A percentile compares a stretch with the other conserved stretches of the same genome.
phyloP scores from a whole-genome alignment of 1,140 invertebrate genomes.

The Drosophila ficusphila region DNA sequence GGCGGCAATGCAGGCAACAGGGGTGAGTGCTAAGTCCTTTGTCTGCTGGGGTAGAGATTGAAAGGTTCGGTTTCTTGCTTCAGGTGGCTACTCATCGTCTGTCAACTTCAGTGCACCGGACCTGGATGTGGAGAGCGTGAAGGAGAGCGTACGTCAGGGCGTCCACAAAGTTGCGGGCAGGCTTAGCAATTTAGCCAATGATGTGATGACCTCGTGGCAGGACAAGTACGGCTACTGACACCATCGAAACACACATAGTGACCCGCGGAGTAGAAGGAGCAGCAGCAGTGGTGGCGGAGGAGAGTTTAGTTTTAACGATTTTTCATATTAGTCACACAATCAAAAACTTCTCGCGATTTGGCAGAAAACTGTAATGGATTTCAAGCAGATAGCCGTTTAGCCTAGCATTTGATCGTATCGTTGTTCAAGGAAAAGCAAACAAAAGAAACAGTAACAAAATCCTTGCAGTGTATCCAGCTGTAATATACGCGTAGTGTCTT shows the following conservation, averaged over 20 bases:
- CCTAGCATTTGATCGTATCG: conserved; percentile 26
- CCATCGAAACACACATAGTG: conserved; percentile 9
- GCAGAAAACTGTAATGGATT: conserved; percentile 62
- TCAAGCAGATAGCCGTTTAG: conserved; percentile 49
- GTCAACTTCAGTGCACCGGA: conserved; percentile 85
- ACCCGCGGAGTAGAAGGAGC: not conserved
- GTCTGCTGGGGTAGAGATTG: not conserved
- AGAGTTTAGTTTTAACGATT: conserved; percentile 47
- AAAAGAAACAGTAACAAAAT: conserved; percentile 18
- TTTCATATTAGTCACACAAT: conserved; percentile 55
- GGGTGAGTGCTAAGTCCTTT: conserved; percentile 9
- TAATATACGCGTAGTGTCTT: conserved; percentile 59
- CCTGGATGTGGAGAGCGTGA: conserved; percentile 93
- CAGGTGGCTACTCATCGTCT: conserved; percentile 63
- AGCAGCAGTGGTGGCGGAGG: not conserved
- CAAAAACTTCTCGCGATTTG: conserved; percentile 41
- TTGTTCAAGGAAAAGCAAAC: conserved; percentile 40
- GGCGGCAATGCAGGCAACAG: conserved; percentile 48
- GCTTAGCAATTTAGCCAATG: conserved; percentile 96
- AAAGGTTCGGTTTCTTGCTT: not conserved
- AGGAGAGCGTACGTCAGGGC: conserved; percentile 97
- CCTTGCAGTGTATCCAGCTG: conserved; percentile 31
- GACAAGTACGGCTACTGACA: conserved; percentile 88
- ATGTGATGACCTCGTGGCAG: conserved; percentile 96
- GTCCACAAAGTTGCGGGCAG: conserved; percentile 98